Percentiles rank a stretch among this genome's conserved stretches.
Conservation (phyloP, 2,113 vertebrate genomes). For the Eurystomus gularis region DNA sequence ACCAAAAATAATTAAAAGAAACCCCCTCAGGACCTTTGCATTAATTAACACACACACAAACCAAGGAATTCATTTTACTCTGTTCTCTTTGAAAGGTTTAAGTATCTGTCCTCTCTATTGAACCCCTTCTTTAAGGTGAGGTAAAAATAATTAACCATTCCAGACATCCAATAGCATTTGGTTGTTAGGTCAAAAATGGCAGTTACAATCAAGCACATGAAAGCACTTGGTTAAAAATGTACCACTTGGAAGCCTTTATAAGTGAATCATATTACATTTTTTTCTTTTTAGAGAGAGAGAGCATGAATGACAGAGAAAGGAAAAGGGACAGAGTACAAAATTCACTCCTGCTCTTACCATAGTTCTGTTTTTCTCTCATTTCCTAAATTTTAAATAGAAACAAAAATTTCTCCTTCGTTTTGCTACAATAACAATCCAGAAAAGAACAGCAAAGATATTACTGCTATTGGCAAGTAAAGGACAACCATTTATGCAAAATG, state of each 20-base stretch:
- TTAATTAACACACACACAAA: background rate
- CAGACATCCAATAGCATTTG: background rate
- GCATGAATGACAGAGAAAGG: background rate
- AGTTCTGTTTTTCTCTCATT: background rate
- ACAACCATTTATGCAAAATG: background rate
- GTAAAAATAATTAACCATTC: constrained; percentile 36
- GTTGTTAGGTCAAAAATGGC: constrained; percentile 20
- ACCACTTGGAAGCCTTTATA: constrained; percentile 34
- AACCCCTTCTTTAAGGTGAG: background rate
- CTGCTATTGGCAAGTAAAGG: background rate
- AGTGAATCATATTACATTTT: background rate
- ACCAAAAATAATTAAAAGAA: constrained; percentile 13
- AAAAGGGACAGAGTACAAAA: background rate
- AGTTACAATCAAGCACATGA: background rate
- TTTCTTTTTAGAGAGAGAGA: background rate
- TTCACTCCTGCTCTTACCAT: background rate
- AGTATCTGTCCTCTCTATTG: background rate
- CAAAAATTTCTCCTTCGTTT: background rate
- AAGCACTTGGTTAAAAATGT: constrained; percentile 47
- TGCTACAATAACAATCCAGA: background rate
- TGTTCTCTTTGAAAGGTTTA: background rate
- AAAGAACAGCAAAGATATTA: background rate
- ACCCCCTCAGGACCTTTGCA: background rate
- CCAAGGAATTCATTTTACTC: background rate
- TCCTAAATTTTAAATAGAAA: background rate